A percentile compares a stretch with the other conserved stretches of the same genome.
Evolutionary conservation across 1,140 invertebrate species (phyloP).

Genomic region (Drosophila ficusphila): DNA sequence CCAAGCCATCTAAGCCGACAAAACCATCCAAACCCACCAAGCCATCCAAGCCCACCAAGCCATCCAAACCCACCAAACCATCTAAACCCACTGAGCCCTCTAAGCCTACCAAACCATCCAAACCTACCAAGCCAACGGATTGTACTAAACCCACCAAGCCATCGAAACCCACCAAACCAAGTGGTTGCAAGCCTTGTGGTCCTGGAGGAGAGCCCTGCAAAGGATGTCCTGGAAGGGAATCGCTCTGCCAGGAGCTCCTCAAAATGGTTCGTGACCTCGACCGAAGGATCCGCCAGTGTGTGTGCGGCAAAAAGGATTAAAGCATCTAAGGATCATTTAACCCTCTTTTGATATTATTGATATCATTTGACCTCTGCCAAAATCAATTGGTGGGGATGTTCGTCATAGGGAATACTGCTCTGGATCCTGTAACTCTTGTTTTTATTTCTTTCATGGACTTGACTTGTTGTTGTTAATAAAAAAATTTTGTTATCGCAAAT

Average conservation of each 20-base stretch:
- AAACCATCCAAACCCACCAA: neutral
- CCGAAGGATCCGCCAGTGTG: neutral
- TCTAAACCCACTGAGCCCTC: neutral
- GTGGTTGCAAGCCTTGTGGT: too few species aligned
- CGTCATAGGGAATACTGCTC: too few species aligned
- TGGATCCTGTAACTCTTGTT: too few species aligned
- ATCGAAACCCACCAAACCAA: neutral
- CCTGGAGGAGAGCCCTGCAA: constrained; percentile 3
- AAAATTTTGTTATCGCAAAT: neutral
- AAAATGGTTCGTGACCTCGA: neutral
- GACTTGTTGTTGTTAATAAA: neutral
- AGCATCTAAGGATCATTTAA: neutral
- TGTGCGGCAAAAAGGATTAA: neutral
- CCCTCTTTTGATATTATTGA: neutral
- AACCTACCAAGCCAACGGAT: neutral
- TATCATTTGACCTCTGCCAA: neutral
- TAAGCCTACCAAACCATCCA: too few species aligned
- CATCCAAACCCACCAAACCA: too few species aligned
- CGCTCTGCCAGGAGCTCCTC: neutral
- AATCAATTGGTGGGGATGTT: neutral
- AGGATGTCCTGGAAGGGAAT: neutral
- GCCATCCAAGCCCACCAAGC: too few species aligned
- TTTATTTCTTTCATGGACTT: neutral
- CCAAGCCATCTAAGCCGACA: neutral
- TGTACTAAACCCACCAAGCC: neutral